Conservation (phyloP, 2,797 vertebrate genomes). For the Typhlichthys subterraneus region DNA sequence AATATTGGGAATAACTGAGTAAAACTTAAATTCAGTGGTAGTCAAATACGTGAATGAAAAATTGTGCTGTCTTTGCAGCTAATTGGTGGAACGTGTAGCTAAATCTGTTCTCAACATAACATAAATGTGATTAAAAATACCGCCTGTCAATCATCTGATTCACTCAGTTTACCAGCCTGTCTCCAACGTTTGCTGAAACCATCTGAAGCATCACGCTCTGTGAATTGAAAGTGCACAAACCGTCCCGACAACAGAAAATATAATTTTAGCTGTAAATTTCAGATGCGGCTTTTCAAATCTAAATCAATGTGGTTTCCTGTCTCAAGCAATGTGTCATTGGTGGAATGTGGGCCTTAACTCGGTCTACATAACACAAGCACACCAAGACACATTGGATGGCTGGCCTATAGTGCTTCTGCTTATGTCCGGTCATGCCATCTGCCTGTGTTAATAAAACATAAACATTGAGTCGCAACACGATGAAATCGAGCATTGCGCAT, state of each 20-base stretch:
- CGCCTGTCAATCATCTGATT: constrained; percentile 9
- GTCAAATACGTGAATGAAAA: not conserved
- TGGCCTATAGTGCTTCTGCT: not conserved
- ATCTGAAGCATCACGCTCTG: constrained; percentile 7
- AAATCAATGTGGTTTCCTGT: constrained; percentile 39
- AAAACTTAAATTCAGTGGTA: not conserved
- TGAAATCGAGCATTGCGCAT: constrained; percentile 27
- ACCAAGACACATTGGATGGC: constrained; percentile 11
- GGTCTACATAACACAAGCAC: constrained; percentile 25
- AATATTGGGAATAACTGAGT: not conserved
- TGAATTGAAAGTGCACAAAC: constrained; percentile 27
- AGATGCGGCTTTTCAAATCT: constrained; percentile 7
- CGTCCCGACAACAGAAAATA: constrained; percentile 29
- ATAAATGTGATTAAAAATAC: not conserved
- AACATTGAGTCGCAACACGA: constrained; percentile 23
- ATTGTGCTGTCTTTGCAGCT: not conserved
- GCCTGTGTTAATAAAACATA: constrained; percentile 31
- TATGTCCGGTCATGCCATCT: constrained; percentile 7
- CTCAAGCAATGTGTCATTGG: constrained; percentile 21
- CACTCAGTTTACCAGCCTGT: not conserved
- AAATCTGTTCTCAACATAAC: not conserved
- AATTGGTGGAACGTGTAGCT: not conserved
- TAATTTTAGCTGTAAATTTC: constrained; percentile 24
- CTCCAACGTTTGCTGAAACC: constrained; percentile 14
- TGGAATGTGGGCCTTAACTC: constrained; percentile 36